A percentile compares a stretch with the other conserved stretches of the same genome.
Conservation (phyloP, 2,113 vertebrate genomes). For the Calidris pygmaea region DNA sequence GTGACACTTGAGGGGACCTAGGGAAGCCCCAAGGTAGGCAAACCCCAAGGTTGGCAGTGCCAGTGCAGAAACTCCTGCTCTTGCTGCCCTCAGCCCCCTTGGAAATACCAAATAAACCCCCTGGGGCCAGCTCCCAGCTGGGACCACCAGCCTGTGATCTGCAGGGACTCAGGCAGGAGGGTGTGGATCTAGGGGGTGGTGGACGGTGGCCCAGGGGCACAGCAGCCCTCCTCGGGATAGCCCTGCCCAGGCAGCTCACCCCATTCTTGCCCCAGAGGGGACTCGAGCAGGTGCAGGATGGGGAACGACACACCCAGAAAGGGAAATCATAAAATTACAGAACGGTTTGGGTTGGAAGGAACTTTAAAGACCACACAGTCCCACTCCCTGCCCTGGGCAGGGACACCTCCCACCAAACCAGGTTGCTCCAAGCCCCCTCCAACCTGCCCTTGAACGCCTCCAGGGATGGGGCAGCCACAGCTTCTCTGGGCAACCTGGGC, state of each 20-base stretch:
- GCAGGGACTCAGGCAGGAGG: not conserved
- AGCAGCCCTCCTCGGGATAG: not conserved
- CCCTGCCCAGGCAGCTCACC: not conserved
- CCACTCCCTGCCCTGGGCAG: not conserved
- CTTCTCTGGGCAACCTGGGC: not conserved
- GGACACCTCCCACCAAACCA: not conserved
- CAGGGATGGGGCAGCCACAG: not conserved
- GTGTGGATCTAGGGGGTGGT: not conserved
- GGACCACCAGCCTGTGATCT: not conserved
- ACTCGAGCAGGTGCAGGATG: too few species aligned
- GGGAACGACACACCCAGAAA: not conserved
- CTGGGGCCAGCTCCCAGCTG: not conserved
- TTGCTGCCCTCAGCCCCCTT: not conserved
- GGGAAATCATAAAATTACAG: not conserved
- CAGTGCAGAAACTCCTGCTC: not conserved
- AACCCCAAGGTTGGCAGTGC: not conserved
- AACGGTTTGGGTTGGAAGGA: not conserved
- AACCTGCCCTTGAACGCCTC: not conserved
- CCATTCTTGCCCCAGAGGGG: not conserved
- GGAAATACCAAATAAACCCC: not conserved
- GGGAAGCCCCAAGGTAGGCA: not conserved
- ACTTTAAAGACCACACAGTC: not conserved
- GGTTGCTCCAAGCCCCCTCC: not conserved
- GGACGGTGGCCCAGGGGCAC: fast-evolving
- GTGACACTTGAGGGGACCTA: not conserved